Evolutionary conservation across 2,113 vertebrate species (phyloP).

Genomic region (Nothocercus julius): DNA sequence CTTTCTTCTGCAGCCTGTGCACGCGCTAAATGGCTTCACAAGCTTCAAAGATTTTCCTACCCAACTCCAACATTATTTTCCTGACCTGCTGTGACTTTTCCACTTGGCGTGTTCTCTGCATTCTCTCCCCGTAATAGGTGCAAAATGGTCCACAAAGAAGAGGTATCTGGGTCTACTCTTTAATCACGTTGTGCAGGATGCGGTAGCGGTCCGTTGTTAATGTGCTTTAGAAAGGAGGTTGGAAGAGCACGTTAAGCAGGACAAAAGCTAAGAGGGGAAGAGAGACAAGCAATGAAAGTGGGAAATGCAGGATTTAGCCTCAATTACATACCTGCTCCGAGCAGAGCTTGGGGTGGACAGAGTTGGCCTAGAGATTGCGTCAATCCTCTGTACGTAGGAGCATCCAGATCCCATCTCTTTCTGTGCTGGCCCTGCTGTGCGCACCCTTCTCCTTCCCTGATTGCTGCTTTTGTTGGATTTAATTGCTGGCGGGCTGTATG

Average conservation of each 20-base stretch:
- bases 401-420: neutral
- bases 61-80: neutral
- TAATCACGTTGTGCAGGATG: neutral
- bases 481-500: neutral
- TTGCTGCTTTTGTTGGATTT: neutral
- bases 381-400: neutral
- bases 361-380: neutral
- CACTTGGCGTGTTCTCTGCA: fast-evolving
- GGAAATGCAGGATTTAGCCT: neutral
- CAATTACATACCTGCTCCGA: neutral
- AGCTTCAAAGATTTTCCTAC: slow-evolving; percentile 22
- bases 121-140: neutral
- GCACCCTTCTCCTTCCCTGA: neutral
- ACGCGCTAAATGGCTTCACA: slow-evolving; percentile 26
- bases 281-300: neutral
- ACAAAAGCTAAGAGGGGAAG: neutral
- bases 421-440: neutral
- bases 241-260: neutral
- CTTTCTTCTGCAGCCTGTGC: neutral
- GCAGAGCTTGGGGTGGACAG: neutral
- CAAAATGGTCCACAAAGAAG: neutral
- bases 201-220: neutral
- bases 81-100: slow-evolving; percentile 23
- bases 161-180: neutral
- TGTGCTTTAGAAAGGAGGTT: neutral